Base-by-base conservation (phyloP, 2,113 vertebrate species). In the Corvus moneduloides region DNA sequence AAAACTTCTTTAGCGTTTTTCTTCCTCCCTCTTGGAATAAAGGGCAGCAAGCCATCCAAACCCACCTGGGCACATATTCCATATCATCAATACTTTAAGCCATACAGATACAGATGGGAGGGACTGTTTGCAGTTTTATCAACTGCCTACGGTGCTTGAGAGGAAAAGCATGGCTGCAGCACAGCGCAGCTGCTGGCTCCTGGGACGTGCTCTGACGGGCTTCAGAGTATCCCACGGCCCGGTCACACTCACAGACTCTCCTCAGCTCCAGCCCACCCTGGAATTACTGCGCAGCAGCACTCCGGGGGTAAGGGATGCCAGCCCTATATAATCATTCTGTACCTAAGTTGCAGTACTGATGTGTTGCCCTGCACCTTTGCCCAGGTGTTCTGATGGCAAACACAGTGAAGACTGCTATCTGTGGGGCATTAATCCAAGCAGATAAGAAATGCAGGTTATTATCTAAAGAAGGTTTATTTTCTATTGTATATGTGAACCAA, bases 171-270 rank as follows among this genome's bases (percentile, higher is more conserved):
- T 0, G 7, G 59, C 13, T 19, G 61, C 62, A 62, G 51, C 13
- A 0, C 2, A 37, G n/a, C 2, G 0, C 58, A 73, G 72, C 52
- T 28, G 30, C 46, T 13, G 4, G 12, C 41, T 49, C n/a, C 46
- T 8, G 9, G 27, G 19, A 56, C 13, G 15, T 4, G 1, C 56
- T 7, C 1, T 0, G 3, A 12, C 0, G 2, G 1, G 18, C 16
- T 9, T 63, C 61, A 23, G 56, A 62, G 62, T 2, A 22, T 20
- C 66, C 46, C 55, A 61, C 6, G 7, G 27, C 39, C 43, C 16
- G 32, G 9, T 12, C 35, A 32, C 1, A 28, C 2, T 17, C 55
- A 67, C 33, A 33, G 51, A 4, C 32, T 35, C 77, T 26, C 20
- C 28, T 13, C 0, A 0, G 52, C 41, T 56, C 16, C 61, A 58